Evolutionary conservation across 2,888 invertebrate genomes (phyloP).

Genomic region (Ophion ventricosus): DNA sequence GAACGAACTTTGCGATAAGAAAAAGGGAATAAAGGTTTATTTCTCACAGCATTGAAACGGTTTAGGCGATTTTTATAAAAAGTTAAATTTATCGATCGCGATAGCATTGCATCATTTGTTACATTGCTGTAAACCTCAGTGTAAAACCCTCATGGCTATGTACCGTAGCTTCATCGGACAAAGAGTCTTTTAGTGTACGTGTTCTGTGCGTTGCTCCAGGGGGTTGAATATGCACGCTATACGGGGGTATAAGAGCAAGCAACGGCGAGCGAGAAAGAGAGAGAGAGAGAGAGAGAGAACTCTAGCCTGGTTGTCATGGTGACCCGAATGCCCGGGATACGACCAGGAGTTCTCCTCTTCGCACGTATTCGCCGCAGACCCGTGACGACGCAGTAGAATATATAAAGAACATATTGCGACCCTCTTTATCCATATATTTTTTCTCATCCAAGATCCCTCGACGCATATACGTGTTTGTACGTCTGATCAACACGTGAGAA

Average conservation of each 20-base stretch:
- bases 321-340: slow-evolving; percentile 81
- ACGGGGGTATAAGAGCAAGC: background rate
- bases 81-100: background rate
- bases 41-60: background rate
- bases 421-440: slow-evolving; percentile 35
- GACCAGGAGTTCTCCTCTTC: slow-evolving; percentile 67
- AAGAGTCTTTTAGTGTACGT: slow-evolving; percentile 47
- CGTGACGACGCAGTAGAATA: slow-evolving; percentile 46
- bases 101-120: background rate
- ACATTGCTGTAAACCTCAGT: background rate
- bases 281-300: slow-evolving; percentile 57
- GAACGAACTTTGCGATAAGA: background rate
- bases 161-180: slow-evolving; percentile 46
- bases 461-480: slow-evolving; percentile 12
- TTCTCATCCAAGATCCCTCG: slow-evolving; percentile 30
- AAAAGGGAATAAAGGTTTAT: background rate
- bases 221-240: slow-evolving; percentile 23
- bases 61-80: background rate
- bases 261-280: slow-evolving; percentile 8
- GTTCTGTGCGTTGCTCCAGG: slow-evolving; percentile 44
- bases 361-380: slow-evolving; percentile 63
- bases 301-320: slow-evolving; percentile 77
- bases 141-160: slow-evolving; percentile 31
- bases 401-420: slow-evolving; percentile 32
- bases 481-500: slow-evolving; percentile 16